phyloP scores from a whole-genome alignment of 2,888 invertebrate species.

The Harpalus rubripes region DNA sequence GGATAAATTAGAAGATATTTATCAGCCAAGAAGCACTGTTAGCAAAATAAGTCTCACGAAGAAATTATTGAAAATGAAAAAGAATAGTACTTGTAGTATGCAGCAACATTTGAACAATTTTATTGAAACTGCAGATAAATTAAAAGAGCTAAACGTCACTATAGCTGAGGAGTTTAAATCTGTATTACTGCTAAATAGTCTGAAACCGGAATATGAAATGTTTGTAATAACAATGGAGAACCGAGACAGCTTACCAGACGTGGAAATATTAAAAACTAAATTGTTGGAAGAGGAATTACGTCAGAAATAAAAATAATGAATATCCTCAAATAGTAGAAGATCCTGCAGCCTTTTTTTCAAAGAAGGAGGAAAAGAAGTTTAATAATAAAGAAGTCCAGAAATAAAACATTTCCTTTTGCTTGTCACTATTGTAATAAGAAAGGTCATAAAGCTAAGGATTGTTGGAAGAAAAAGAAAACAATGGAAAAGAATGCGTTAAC shows the following conservation, averaged over 20 bases:
- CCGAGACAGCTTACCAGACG: constrained; percentile 9
- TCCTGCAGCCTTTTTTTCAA: neutral
- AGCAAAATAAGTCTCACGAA: neutral
- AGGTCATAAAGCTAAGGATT: constrained; percentile 12
- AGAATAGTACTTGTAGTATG: neutral
- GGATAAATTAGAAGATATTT: constrained; percentile 9
- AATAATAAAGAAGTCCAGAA: neutral
- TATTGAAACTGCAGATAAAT: constrained; percentile 26
- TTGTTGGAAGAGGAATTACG: constrained; percentile 6
- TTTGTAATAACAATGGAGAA: constrained; percentile 4
- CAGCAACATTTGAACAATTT: constrained; percentile 24
- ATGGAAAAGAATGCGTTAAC: neutral
- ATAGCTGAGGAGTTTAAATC: constrained; percentile 30
- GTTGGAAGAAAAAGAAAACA: constrained; percentile 6
- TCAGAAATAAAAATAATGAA: constrained; percentile 3
- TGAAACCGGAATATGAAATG: constrained; percentile 13
- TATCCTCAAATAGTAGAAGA: neutral
- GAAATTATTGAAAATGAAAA: neutral
- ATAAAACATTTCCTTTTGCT: neutral
- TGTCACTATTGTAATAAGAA: constrained; percentile 13
- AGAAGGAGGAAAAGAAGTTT: neutral
- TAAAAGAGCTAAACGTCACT: constrained; percentile 7
- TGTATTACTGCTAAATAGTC: neutral
- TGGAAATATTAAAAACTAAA: neutral
- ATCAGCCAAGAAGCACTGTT: neutral